Evolutionary conservation across 2,888 invertebrate species (phyloP), one percentile per base, ranked within the genome.

Genomic region (Oxyteleia sp.): DNA sequence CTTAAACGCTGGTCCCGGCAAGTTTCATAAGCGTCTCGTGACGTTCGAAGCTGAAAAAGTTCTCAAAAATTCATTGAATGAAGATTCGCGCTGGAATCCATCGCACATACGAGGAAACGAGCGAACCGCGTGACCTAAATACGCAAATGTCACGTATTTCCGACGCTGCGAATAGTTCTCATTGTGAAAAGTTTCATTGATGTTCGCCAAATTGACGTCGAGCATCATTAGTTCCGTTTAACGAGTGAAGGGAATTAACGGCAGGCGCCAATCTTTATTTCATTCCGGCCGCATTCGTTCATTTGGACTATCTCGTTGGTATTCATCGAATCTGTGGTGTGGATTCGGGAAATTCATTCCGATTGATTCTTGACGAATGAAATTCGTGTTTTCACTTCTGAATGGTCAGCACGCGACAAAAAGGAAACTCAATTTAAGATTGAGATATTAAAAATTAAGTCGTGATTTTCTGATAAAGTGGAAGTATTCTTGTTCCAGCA

Each of bases 101-200:
- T 71, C 49, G 26, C 66, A 59, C 38, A 64, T 51, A 51, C 51
- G 72, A 32, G 63, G 43, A 63, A 63, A 38, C 38, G 59, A 72
- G 18, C 41, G 38, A 74, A 45, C 15, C 38, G 63, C 63, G 69
- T 74, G 75, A 74, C 81, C 81, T 20, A 75, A 57, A 75, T 81
- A 68, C 63, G 81, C 69, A 81, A 81, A 81, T 75, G 69, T 75
- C 81, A 81, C 81, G 81, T 81, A 81, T 75, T 75, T 75, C 75
- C 63, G 75, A 55, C 45, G 49, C 63, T 75, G 41, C 68, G 69
- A 75, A 82, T 82, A 66, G 75, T 75, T 75, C 59, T 45, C 82
- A 76, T 76, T 76, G 75, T 82, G 75, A 82, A 82, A 81, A 82
- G 69, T 75, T 82, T 82, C 82, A 75, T 63, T 75, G 75, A 75